Conservation (phyloP, 2,113 vertebrate species). For the Lagopus leucura region DNA sequence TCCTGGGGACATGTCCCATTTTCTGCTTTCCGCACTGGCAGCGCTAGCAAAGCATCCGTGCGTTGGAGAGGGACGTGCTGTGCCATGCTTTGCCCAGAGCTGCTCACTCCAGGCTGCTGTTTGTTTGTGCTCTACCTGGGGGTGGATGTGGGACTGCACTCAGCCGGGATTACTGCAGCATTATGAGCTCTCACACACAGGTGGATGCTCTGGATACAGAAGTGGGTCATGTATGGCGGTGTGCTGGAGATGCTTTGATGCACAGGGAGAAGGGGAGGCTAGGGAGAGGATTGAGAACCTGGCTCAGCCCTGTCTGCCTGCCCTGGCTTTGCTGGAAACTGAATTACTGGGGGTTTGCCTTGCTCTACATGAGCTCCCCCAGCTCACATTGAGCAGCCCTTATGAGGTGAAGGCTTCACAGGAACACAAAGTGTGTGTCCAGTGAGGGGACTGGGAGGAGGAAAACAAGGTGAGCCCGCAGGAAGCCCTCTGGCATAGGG, state of each 20-base stretch:
- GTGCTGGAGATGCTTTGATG: neutral
- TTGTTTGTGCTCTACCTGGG: neutral
- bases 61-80: neutral
- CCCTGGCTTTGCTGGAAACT: rapidly evolving
- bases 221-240: neutral
- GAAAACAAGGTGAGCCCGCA: neutral
- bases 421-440: neutral
- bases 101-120: rapidly evolving
- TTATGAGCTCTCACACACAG: neutral
- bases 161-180: neutral
- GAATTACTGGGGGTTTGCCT: neutral
- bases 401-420: neutral
- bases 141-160: neutral
- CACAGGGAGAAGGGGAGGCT: neutral
- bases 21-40: neutral
- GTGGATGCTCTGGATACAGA: neutral
- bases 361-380: rapidly evolving
- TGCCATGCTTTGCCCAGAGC: neutral
- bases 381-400: neutral
- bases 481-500: neutral
- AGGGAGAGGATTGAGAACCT: neutral
- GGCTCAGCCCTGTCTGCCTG: neutral
- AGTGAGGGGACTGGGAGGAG: neutral
- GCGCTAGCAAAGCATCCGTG: neutral
- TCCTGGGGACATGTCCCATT: neutral